Evolutionary conservation across 2,797 vertebrate genomes (phyloP).

Genomic region (Danio choprae): DNA sequence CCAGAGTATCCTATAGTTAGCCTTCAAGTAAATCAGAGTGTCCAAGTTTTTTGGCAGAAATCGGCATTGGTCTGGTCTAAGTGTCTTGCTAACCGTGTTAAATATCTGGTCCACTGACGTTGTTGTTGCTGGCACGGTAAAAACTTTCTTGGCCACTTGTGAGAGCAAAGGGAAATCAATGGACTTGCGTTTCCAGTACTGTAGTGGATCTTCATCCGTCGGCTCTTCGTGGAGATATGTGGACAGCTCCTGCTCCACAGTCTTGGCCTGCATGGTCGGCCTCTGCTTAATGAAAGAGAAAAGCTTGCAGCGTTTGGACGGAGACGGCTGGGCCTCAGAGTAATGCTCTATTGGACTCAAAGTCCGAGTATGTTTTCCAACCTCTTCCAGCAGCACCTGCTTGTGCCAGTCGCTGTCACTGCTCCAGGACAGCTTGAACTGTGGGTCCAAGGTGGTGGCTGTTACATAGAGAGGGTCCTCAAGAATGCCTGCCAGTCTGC

Average conservation of each 20-base stretch:
- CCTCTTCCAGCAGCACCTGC: slow-evolving; percentile 80
- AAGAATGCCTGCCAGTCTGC: slow-evolving; percentile 73
- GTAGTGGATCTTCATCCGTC: slow-evolving; percentile 82
- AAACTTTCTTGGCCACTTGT: slow-evolving; percentile 81
- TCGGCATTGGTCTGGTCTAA: slow-evolving; percentile 70
- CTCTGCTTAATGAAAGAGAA: slow-evolving; percentile 87
- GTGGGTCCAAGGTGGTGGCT: slow-evolving; percentile 81
- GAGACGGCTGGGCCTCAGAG: slow-evolving; percentile 71
- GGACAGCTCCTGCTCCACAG: slow-evolving; percentile 80
- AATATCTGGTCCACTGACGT: slow-evolving; percentile 80
- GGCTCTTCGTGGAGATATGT: slow-evolving; percentile 82
- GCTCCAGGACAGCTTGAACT: slow-evolving; percentile 86
- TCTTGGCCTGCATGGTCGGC: slow-evolving; percentile 80
- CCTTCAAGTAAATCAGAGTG: slow-evolving; percentile 84
- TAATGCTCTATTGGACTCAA: slow-evolving; percentile 65
- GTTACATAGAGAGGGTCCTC: slow-evolving; percentile 82
- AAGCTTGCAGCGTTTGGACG: slow-evolving; percentile 80
- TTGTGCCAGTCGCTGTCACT: slow-evolving; percentile 82
- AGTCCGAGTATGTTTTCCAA: slow-evolving; percentile 76
- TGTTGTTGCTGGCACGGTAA: slow-evolving; percentile 80
- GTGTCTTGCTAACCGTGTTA: slow-evolving; percentile 67
- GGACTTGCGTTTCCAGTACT: slow-evolving; percentile 83
- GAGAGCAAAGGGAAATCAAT: slow-evolving; percentile 83
- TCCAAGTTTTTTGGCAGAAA: slow-evolving; percentile 82
- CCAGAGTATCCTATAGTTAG: slow-evolving; percentile 81